These are phyloP conservation scores for Danio aesculapii DNA, from an alignment of 2,797 vertebrate species.

Conservation along the genomic window DNA sequence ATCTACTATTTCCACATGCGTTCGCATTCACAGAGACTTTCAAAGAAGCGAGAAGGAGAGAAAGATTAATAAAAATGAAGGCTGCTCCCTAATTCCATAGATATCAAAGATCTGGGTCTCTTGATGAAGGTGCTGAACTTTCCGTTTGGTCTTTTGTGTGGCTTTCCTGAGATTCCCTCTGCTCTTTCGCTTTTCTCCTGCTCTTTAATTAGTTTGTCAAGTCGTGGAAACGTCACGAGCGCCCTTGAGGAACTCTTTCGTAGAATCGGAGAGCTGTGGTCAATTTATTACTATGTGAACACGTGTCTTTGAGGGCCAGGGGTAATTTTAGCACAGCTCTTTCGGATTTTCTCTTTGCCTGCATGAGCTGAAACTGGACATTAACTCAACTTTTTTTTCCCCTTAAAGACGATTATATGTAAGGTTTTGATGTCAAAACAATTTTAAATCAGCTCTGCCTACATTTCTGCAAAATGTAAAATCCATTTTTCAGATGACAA, in stretches of 20 bases:
- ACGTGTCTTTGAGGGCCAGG: conserved; percentile 19
- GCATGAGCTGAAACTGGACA: conserved; percentile 3
- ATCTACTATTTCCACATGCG: conserved; percentile 35
- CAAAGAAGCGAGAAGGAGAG: background rate
- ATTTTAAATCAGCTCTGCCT: no score
- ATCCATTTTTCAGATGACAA: no score
- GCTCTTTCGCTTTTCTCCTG: background rate
- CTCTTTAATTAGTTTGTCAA: conserved; percentile 59
- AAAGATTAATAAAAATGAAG: conserved; percentile 32
- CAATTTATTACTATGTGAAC: conserved; percentile 4
- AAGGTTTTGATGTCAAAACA: no score
- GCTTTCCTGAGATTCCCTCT: conserved; percentile 27
- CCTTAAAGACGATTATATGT: background rate
- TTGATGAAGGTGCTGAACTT: conserved; percentile 37
- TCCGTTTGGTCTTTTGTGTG: background rate
- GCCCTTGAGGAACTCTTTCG: conserved; percentile 39
- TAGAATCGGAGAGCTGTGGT: conserved; percentile 33
- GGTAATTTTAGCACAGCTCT: conserved; percentile 46
- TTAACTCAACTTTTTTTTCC: conserved; percentile 30
- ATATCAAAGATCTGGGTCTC: conserved; percentile 46
- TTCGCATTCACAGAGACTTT: conserved; percentile 19
- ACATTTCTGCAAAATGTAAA: no score
- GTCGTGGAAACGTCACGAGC: conserved; percentile 31
- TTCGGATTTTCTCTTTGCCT: conserved; percentile 14
- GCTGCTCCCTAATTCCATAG: conserved; percentile 3